A percentile compares a stretch with the other conserved stretches of the same genome.
phyloP scores from a whole-genome alignment of 1,140 invertebrate species.

The Pachyrhynchus sulphureomaculatus region DNA sequence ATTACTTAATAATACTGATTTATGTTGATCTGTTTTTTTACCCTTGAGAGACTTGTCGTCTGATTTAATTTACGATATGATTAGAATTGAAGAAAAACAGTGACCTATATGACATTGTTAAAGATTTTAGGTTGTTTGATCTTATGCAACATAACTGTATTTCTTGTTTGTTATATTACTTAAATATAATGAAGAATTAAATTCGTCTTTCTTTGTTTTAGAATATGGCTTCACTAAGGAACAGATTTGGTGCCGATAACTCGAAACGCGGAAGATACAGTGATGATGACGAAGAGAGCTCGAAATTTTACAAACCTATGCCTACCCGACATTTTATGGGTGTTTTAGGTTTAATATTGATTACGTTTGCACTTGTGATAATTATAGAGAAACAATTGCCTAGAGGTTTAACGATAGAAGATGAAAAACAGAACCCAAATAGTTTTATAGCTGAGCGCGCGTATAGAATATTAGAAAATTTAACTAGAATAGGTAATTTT shows the following conservation, averaged over 20 bases:
- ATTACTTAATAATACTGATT: too few species aligned
- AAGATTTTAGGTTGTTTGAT: too few species aligned
- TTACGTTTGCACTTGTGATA: slow-evolving; percentile 56
- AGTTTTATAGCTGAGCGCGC: slow-evolving; percentile 67
- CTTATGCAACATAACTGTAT: too few species aligned
- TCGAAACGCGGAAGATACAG: slow-evolving; percentile 7
- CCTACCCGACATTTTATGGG: slow-evolving; percentile 55
- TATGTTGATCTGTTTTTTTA: too few species aligned
- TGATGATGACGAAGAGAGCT: slow-evolving; percentile 18
- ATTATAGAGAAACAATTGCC: slow-evolving; percentile 59
- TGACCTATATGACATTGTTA: too few species aligned
- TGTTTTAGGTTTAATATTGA: slow-evolving; percentile 54
- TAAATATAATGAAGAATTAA: too few species aligned
- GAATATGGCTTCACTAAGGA: slow-evolving; percentile 13
- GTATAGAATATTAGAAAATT: slow-evolving; percentile 50
- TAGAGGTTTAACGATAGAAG: slow-evolving; percentile 51
- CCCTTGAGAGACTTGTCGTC: too few species aligned
- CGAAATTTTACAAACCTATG: slow-evolving; percentile 37
- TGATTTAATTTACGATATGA: too few species aligned
- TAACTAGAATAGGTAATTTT: slow-evolving; percentile 56
- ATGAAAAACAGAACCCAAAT: slow-evolving; percentile 52
- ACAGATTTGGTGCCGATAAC: background rate
- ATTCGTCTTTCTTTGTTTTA: background rate
- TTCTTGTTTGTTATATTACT: too few species aligned
- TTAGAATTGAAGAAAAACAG: too few species aligned